phyloP scores from a whole-genome alignment of 1,140 invertebrate genomes.

The Bombus haemorrhoidalis region DNA sequence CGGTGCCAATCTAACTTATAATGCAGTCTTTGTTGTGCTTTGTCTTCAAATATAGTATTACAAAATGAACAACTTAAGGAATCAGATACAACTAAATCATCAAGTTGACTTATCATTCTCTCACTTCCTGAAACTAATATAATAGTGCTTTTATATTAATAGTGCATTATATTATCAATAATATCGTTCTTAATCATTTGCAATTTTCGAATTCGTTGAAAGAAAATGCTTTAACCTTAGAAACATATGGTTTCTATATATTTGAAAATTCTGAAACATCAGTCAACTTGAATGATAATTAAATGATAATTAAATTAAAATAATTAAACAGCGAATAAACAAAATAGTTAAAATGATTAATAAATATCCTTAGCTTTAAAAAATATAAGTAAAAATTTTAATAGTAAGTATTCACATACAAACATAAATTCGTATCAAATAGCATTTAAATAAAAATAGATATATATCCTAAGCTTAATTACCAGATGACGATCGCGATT shows the following conservation, averaged over 20 bases:
- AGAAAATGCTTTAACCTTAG: not conserved
- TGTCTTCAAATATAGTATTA: constrained; percentile 81
- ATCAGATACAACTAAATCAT: constrained; percentile 81
- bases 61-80: constrained; percentile 84
- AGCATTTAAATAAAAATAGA: not conserved
- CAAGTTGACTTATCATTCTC: constrained; percentile 68
- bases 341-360: not conserved
- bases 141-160: not conserved
- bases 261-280: not conserved
- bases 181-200: not conserved
- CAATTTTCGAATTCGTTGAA: not conserved
- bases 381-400: not conserved
- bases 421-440: not conserved
- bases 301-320: no score
- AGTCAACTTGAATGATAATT: not conserved
- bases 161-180: not conserved
- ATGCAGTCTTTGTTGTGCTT: constrained; percentile 83
- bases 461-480: constrained; percentile 26
- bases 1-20: constrained; percentile 89
- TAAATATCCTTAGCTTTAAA: not conserved
- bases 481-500: constrained; percentile 81
- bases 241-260: not conserved
- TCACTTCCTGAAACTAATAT: constrained; percentile 71
- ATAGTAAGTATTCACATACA: no score
- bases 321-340: not conserved